These are phyloP conservation scores for Miopithecus talapoin DNA, from an alignment of 2,797 vertebrate genomes.

Conservation along the genomic window DNA sequence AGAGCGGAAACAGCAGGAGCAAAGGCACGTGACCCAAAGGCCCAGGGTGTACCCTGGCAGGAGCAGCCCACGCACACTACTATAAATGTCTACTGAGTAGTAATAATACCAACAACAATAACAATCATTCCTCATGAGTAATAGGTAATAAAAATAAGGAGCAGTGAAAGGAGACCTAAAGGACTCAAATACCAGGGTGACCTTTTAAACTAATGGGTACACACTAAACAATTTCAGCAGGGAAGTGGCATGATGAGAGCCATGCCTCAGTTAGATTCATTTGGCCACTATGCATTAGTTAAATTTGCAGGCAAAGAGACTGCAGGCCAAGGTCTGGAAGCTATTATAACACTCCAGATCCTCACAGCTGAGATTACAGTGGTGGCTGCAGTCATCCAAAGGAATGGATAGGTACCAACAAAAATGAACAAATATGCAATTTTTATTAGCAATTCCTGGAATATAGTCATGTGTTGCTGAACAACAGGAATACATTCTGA, in stretches of 20 bases:
- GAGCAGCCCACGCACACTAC: neutral
- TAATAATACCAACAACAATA: neutral
- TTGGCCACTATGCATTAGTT: too few species aligned
- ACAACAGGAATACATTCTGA: neutral
- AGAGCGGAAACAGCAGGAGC: neutral
- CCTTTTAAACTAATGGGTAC: neutral
- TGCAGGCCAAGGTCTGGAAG: neutral
- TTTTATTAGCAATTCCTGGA: neutral
- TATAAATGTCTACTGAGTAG: accelerated
- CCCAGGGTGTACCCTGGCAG: neutral
- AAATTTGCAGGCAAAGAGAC: neutral
- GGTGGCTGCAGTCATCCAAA: neutral
- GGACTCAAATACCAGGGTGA: neutral
- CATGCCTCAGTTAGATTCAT: neutral
- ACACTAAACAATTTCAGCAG: neutral
- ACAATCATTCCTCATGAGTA: neutral
- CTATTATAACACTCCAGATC: neutral
- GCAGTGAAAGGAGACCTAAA: neutral
- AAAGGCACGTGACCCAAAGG: neutral
- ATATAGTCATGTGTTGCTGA: neutral
- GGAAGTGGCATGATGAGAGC: neutral
- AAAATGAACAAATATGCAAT: neutral
- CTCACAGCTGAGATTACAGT: neutral
- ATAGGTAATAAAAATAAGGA: neutral
- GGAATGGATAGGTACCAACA: neutral